phyloP scores from a whole-genome alignment of 2,888 invertebrate genomes.

The Cephus rjabovi region DNA sequence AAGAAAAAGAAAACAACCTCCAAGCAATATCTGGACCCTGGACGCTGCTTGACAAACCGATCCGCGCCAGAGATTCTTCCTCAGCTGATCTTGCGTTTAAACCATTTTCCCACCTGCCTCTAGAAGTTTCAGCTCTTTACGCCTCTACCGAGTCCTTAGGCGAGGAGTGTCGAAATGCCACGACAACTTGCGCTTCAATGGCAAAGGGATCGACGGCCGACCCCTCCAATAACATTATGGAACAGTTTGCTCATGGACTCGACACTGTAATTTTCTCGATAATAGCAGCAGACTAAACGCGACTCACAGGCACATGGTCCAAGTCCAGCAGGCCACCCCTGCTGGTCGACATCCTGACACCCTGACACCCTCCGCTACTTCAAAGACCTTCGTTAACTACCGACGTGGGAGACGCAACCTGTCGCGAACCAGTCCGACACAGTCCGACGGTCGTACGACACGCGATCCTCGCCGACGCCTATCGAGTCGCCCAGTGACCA shows the following conservation, averaged over 20 bases:
- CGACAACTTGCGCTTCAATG: background rate
- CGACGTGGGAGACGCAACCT: too few species aligned
- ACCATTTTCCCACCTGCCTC: background rate
- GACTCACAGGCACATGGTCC: too few species aligned
- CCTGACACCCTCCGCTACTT: too few species aligned
- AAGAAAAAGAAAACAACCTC: background rate
- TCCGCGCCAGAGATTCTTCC: background rate
- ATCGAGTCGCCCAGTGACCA: too few species aligned
- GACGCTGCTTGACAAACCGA: background rate
- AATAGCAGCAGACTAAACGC: too few species aligned
- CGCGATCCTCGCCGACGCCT: too few species aligned
- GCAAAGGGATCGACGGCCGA: background rate
- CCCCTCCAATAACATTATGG: background rate
- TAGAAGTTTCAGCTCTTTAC: background rate
- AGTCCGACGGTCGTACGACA: too few species aligned
- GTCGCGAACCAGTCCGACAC: too few species aligned
- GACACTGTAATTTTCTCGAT: background rate
- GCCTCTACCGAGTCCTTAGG: background rate
- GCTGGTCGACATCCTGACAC: too few species aligned
- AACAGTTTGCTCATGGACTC: background rate
- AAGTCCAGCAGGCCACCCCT: too few species aligned
- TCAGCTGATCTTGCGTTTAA: background rate
- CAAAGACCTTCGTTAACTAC: too few species aligned
- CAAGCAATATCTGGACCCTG: background rate
- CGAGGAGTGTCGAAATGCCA: background rate